A percentile compares a stretch with the other conserved stretches of the same genome.
phyloP scores from a whole-genome alignment of 2,797 vertebrate species.

The Muscicapa comitata region DNA sequence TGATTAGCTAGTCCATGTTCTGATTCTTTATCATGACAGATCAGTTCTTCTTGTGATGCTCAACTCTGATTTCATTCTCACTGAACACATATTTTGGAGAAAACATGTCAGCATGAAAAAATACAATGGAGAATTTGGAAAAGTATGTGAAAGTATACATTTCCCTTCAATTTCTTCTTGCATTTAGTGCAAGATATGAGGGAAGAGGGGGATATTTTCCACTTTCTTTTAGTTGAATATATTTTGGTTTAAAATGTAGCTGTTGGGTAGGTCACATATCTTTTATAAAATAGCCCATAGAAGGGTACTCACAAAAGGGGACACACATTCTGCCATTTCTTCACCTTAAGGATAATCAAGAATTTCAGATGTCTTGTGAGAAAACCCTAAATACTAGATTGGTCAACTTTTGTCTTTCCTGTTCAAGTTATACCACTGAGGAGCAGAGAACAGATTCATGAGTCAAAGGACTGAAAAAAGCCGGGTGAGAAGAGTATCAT shows the following conservation, averaged over 20 bases:
- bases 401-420: background rate
- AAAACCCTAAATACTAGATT: background rate
- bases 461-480: background rate
- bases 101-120: background rate
- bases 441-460: background rate
- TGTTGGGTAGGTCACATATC: background rate
- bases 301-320: background rate
- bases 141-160: rapidly evolving
- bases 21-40: background rate
- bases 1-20: background rate
- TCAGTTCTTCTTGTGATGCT: background rate
- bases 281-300: background rate
- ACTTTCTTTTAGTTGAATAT: background rate
- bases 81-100: background rate
- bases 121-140: background rate
- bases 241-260: background rate
- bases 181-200: background rate
- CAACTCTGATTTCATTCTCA: background rate
- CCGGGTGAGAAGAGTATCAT: background rate
- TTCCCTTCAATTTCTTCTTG: background rate
- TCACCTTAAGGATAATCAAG: background rate
- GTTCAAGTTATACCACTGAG: background rate
- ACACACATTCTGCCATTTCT: background rate
- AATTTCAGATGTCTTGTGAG: background rate
- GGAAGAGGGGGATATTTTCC: rapidly evolving